Conservation (phyloP, 2,113 vertebrate species). For the Rhynchopsitta pachyrhyncha region DNA sequence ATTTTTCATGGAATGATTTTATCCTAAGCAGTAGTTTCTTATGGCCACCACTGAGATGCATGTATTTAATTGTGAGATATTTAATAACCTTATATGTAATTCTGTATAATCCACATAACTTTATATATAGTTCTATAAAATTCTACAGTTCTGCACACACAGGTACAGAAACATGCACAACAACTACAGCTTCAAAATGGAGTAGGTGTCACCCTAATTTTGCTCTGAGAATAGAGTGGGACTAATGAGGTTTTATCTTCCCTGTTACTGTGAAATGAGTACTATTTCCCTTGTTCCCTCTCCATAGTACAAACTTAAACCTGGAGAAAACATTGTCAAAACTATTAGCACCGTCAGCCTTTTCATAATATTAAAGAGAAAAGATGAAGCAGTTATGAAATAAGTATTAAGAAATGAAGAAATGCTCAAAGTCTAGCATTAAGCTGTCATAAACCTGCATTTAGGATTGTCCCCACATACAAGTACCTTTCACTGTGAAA, state of each 20-base stretch:
- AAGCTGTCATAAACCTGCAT: slow-evolving; percentile 19
- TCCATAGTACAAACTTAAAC: background rate
- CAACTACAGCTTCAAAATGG: background rate
- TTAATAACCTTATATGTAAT: background rate
- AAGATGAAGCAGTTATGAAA: slow-evolving; percentile 12
- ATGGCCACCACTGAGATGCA: background rate
- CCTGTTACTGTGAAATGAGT: background rate
- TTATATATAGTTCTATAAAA: background rate
- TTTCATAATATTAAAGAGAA: background rate
- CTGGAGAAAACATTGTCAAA: background rate
- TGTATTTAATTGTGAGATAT: background rate
- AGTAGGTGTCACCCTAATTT: background rate
- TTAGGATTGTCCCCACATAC: background rate
- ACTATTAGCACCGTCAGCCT: background rate
- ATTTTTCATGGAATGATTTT: background rate
- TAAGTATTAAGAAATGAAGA: slow-evolving; percentile 32
- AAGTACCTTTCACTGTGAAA: slow-evolving; percentile 16
- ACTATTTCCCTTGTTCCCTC: background rate
- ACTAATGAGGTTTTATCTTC: background rate
- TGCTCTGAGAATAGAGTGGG: background rate
- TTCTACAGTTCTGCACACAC: background rate
- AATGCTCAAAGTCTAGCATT: slow-evolving; percentile 6
- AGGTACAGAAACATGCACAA: background rate
- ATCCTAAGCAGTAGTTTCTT: background rate
- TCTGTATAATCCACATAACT: background rate